Conservation (phyloP, 2,797 vertebrate species). For the Molossus alvarezi region DNA sequence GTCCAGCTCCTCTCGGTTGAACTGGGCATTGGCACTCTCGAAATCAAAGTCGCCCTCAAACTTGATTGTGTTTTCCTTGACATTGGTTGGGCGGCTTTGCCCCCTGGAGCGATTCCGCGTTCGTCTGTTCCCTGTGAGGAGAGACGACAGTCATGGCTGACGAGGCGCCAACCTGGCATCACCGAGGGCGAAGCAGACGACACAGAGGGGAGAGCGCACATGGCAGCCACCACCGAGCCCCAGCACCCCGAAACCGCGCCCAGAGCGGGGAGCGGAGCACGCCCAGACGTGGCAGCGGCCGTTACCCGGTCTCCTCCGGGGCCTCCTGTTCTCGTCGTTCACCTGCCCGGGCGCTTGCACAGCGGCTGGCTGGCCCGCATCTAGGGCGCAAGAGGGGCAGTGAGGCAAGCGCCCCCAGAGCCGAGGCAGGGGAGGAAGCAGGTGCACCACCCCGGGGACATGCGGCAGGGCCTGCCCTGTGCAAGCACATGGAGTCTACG, state of each 20-base stretch:
- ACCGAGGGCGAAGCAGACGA: fast-evolving
- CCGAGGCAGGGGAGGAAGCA: not conserved
- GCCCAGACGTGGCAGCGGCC: not conserved
- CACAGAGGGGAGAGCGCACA: not conserved
- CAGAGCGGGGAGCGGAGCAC: not conserved
- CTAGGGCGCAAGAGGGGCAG: constrained; percentile 84
- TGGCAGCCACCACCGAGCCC: not conserved
- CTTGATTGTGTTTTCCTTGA: constrained; percentile 94
- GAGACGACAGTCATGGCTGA: constrained; percentile 71
- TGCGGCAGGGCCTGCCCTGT: not conserved
- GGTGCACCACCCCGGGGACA: not conserved
- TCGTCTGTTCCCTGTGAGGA: constrained; percentile 93
- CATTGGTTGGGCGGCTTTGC: constrained; percentile 91
- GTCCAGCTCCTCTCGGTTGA: constrained; percentile 96
- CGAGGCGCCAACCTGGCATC: constrained; percentile 19
- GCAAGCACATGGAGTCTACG: not conserved
- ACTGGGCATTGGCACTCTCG: constrained; percentile 98
- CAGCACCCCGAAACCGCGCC: not conserved
- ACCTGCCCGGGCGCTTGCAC: constrained; percentile 90
- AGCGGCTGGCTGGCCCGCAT: constrained; percentile 88
- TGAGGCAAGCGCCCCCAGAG: constrained; percentile 58
- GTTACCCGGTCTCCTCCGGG: constrained; percentile 95
- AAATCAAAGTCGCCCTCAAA: constrained; percentile 99
- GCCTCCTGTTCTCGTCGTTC: constrained; percentile 94
- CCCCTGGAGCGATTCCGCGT: constrained; percentile 94